These are phyloP conservation scores for Neodon shergylaensis DNA, from an alignment of 2,113 vertebrate species.

Conservation along the genomic window DNA sequence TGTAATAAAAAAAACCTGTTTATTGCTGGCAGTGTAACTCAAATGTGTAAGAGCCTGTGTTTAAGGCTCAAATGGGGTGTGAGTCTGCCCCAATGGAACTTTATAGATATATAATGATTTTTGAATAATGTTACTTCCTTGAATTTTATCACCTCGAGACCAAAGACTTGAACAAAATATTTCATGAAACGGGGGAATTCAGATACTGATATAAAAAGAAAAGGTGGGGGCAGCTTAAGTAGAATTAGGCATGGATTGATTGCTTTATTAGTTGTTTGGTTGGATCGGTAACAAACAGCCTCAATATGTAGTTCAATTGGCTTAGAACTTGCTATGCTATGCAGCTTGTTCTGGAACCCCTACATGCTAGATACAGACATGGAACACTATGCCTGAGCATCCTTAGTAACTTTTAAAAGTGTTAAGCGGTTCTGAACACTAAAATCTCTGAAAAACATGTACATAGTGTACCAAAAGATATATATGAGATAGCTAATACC, in stretches of 20 bases:
- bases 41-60: neutral
- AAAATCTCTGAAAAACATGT: slow-evolving; percentile 17
- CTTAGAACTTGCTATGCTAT: neutral
- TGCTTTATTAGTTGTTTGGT: neutral
- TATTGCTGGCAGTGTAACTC: neutral
- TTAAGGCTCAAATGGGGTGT: neutral
- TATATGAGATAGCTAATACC: neutral
- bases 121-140: slow-evolving; percentile 32
- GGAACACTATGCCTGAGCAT: too few relatives aligned
- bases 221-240: neutral
- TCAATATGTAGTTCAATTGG: neutral
- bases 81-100: neutral
- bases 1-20: neutral
- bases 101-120: neutral
- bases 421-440: neutral
- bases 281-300: neutral
- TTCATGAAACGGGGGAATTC: slow-evolving; percentile 1
- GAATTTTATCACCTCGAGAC: neutral
- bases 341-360: too few relatives aligned
- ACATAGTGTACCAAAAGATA: neutral
- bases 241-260: neutral
- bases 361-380: neutral
- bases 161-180: neutral
- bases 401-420: slow-evolving; percentile 33
- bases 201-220: neutral